Base-by-base conservation (phyloP, 2,797 vertebrate species). In the Kryptolebias ocellatus region DNA sequence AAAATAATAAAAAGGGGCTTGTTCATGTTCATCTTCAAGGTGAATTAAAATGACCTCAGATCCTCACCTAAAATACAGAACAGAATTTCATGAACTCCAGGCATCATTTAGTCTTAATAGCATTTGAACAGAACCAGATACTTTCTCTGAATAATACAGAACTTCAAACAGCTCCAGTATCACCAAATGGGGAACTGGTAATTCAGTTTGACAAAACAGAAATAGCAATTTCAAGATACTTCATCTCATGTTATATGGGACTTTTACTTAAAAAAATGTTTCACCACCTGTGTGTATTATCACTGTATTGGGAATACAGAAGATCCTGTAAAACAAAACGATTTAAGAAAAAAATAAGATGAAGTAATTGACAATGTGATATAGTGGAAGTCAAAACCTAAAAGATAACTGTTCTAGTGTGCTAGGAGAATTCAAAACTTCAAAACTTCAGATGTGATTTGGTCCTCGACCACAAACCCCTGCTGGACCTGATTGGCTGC, bases 41-140 rank as follows among this genome's bases (percentile, higher is more conserved):
- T 60, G 57, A 75, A 83, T 81, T 78, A 66, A 77, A 76, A 64
- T 31, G 45, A 64, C 64, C 34, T 4, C 0, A 28, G 20, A 37
- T 57, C 60, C 44, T 76, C 68, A 69, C 28, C 70, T 64, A 77
- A 27, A 66, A 46, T 64, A 71, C 34, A 44, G 37, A 2, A 7
- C 37, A 46, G 60, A 72, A 45, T 67, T 42, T 54, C 34, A 56
- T 9, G 8, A 47, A 59, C 20, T 65, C 58, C 9, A 7, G 47
- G 24, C 2, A 6, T 73, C 31, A 20, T 80, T 78, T 70, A 62
- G 54, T 28, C 1, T n/a, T 70, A 61, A 82, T 67, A n/a, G 51
- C 60, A 18, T 61, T 55, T 62, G 51, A 34, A 34, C 54, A 64
- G 49, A 67, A 45, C 17, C 29, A 5, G 54, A 53, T 44, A 53